Evolutionary conservation across 2,113 vertebrate species (phyloP).

Genomic region (Pelobates fuscus): DNA sequence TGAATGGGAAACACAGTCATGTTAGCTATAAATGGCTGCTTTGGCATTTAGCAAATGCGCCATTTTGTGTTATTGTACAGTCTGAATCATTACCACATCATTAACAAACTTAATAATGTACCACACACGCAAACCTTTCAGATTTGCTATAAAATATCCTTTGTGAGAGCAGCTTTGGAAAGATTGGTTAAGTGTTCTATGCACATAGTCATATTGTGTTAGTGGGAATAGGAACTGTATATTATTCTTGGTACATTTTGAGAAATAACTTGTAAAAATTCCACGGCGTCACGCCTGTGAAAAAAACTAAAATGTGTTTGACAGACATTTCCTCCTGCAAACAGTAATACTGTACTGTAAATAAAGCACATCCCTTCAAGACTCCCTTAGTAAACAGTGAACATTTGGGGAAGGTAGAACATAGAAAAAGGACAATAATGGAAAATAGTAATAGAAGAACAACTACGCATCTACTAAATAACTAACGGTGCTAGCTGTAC

Average conservation of each 20-base stretch:
- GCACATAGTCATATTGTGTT: constrained; percentile 2
- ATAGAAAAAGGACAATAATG: background rate
- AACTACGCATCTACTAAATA: no score
- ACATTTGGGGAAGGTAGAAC: background rate
- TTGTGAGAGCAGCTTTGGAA: background rate
- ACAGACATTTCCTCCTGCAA: constrained; percentile 23
- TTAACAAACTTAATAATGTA: constrained; percentile 12
- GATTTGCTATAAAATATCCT: constrained; percentile 2
- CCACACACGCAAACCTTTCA: background rate
- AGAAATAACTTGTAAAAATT: background rate
- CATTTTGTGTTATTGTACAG: constrained; percentile 28
- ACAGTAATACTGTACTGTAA: constrained; percentile 18
- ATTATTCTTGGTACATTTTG: background rate
- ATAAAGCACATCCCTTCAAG: constrained; percentile 1
- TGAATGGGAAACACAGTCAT: background rate
- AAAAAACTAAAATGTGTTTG: background rate
- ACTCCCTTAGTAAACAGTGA: constrained; percentile 23
- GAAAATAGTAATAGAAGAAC: no score
- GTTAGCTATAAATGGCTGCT: constrained; percentile 18
- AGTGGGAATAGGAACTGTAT: background rate
- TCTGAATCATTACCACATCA: constrained; percentile 29
- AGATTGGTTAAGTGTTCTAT: background rate
- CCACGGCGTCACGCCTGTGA: background rate
- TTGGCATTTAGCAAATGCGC: background rate
- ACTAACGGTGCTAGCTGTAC: no score